Base-by-base conservation (phyloP, 2,888 invertebrate species). In the Blastobasis lacticolella region DNA sequence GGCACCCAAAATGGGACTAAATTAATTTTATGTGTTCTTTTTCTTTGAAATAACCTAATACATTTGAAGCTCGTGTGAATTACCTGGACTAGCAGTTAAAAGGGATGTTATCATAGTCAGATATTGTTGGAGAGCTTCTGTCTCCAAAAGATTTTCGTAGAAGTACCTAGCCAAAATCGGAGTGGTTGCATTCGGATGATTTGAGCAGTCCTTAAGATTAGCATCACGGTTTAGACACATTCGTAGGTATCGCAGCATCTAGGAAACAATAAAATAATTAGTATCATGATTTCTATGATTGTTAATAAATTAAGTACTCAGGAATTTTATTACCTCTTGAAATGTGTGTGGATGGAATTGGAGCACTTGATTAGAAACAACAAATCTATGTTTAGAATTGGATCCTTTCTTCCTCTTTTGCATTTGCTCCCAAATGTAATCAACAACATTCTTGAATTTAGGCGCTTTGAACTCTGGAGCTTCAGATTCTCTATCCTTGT, bases 231-330 rank as follows among this genome's bases (percentile, higher is more conserved):
- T 92, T 47, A 97, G 82, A 64, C 96, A 96, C 73, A 94, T 89
- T 5, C 96, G 90, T 60, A 96, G 81, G 77, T 96, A 97, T 23
- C 93, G 89, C 23, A 97, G 83, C 50, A 94, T 92, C 94, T 94
- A 67, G n/a, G 45, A 10, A 78, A 56, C 10, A 45, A 40, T 10
- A 10, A 49, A 38, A n/a, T 10, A 37, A 9, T 40, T 0, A 23
- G 1, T 23, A 23, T 23, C 1, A 23, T 23, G 23, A 23, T 23
- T 23, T 23, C 23, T 23, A 23, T 23, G 23, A 23, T 23, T 23
- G 23, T 2, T 23, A 23, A 2, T 23, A 23, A 23, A 23, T 23
- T 23, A 42, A 42, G 5, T 8, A 8, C 1, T 42, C 42, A n/a
- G 9, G 6, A 8, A n/a, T 42, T 42, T 42, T 42, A 67, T 73